Base-by-base conservation (phyloP, 2,113 vertebrate genomes). In the Colaptes auratus region DNA sequence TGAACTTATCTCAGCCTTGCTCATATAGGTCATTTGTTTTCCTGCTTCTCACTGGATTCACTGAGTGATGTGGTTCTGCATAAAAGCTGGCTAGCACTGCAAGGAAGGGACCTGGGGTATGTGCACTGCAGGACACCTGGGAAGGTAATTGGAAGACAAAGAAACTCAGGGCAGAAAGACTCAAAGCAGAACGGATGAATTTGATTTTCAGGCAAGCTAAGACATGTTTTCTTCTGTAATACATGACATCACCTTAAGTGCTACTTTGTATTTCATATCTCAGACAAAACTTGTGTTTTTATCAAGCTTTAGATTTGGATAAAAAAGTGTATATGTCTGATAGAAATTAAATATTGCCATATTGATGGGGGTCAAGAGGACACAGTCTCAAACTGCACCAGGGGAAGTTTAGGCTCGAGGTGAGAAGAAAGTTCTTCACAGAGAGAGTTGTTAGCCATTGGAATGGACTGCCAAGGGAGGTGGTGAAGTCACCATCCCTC, bases 51-150 rank as follows among this genome's bases (percentile, higher is more conserved):
- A 28, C 64, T 74, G 64, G 46, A 70, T 89, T 86, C 56, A 53
- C 55, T 88, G 95, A 93, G 42, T 77, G 89, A 92, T 81, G 73
- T 66, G 80, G 61, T 96, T 89, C 82, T 89, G 71, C 82, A 39
- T 35, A 85, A 90, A 96, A 92, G 35, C 78, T 96, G 85, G 85
- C 71, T 3, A 46, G 46, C 18, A 18, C 2, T 79, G n/a, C 69
- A 76, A 76, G 64, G 18, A 18, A 39, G 74, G 39, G 70, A 75
- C 39, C n/a, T 39, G 42, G 52, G 46, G 16, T 74, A 78, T 7
- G 12, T 83, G 73, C 39, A 58, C 46, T 72, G 55, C 31, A 71
- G 61, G 66, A 82, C 35, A 69, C 13, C 66, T 44, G 28, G 64
- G 79, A 79, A 92, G 64, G 64, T 21, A 76, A 87, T 28, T 66